Base-by-base conservation (phyloP, 2,113 vertebrate genomes). In the Oncorhynchus clarkii region DNA sequence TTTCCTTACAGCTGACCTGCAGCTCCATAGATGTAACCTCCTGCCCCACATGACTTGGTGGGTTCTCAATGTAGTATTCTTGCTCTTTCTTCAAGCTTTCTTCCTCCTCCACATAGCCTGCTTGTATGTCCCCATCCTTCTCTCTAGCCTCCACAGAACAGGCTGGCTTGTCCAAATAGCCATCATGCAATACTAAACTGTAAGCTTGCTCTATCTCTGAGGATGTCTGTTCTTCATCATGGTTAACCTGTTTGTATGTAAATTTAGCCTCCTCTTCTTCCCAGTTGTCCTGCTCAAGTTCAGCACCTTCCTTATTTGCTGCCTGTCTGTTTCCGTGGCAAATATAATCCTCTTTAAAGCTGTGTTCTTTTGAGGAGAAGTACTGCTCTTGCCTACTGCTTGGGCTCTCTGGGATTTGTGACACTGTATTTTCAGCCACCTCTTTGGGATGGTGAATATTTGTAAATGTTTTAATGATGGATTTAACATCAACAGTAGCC, bases 401-500 rank as follows among this genome's bases (percentile, higher is more conserved):
- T 45, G 31, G 31, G 20, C 18, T 39, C 14, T 12, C 20, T n/a
- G 16, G 6, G 34, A n/a, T 69, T 69, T 7, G 67, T 20, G 34
- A 45, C 16, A 34, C 5, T 18, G 5, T 31, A 8, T 18, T 67
- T 24, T 67, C 26, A 66, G 24, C 20, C 31, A 49, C 79, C 79
- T 74, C 48, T 76, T 5, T 82, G 59, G 66, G 49, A 45, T 45
- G 27, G 3, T n/a, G 24, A 67, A 57, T 45, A 39, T 74, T 66
- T 27, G 12, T 66, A 4, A 66, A 62, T 31, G 26, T 20, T 45
- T 62, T 60, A 51, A 84, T 78, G 39, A 80, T 72, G 24, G 60
- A 84, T 72, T 76, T 71, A 59, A 84, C 77, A 48, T 77, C 75
- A 1, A 60, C 39, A 51, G 70, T 78, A 18, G 78, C 72, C 49